Percentiles rank a stretch among this genome's conserved stretches.
Conservation (phyloP, 2,113 vertebrate species). For the Electrona antarctica region DNA sequence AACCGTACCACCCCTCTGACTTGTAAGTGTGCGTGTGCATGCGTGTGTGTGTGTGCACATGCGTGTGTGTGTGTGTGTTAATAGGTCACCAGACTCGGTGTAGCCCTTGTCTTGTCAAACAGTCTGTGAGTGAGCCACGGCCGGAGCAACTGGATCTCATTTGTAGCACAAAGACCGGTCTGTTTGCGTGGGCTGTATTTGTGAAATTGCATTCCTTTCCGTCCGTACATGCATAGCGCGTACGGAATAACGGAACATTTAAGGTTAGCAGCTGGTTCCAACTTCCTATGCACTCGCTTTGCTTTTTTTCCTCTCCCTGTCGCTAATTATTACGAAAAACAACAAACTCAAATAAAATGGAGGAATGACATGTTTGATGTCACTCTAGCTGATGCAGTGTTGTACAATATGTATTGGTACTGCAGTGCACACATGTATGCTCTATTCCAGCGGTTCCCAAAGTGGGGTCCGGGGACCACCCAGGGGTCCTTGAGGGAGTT, state of each 20-base stretch:
- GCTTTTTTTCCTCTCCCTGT: slow-evolving; percentile 30
- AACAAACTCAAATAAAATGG: slow-evolving; percentile 46
- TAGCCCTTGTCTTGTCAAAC: slow-evolving; percentile 48
- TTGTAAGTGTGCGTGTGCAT: background rate
- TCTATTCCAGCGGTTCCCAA: too few species aligned
- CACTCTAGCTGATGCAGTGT: slow-evolving; percentile 69
- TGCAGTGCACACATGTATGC: background rate
- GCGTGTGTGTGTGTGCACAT: background rate
- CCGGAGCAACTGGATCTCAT: slow-evolving; percentile 65
- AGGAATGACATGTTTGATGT: slow-evolving; percentile 70
- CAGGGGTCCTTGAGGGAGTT: too few species aligned
- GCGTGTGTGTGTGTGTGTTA: background rate
- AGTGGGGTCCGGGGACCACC: too few species aligned
- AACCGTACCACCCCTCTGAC: background rate
- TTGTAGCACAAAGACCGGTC: slow-evolving; percentile 57
- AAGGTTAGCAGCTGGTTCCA: slow-evolving; percentile 17
- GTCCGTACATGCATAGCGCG: slow-evolving; percentile 45
- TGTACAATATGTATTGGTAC: slow-evolving; percentile 77
- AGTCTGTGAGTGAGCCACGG: slow-evolving; percentile 32
- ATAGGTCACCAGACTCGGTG: background rate
- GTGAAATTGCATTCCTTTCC: slow-evolving; percentile 66
- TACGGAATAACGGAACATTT: slow-evolving; percentile 48
- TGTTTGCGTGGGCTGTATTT: slow-evolving; percentile 51
- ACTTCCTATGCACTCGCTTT: background rate
- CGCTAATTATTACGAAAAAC: slow-evolving; percentile 79